phyloP scores from a whole-genome alignment of 1,140 invertebrate species.

The Drosophila nigromelanica region DNA sequence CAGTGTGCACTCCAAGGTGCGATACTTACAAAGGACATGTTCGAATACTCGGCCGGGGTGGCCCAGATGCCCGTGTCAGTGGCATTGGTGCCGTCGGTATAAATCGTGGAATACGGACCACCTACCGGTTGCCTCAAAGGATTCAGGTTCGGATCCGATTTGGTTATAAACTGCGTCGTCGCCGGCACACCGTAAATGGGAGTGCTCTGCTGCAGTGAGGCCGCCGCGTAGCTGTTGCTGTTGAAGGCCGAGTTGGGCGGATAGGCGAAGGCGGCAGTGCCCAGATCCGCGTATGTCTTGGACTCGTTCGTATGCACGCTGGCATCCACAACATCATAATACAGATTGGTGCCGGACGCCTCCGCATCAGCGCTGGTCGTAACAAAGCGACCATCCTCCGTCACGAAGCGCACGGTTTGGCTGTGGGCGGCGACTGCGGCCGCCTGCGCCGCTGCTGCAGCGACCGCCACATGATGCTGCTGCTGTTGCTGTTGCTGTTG shows the following conservation, averaged over 20 bases:
- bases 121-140: slow-evolving; percentile 52
- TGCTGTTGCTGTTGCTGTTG: slow-evolving; percentile 36
- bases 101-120: slow-evolving; percentile 62
- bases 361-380: slow-evolving; percentile 47
- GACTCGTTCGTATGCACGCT: slow-evolving; percentile 65
- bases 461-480: slow-evolving; percentile 40
- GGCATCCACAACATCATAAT: slow-evolving; percentile 71
- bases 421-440: slow-evolving; percentile 44
- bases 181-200: slow-evolving; percentile 71
- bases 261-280: slow-evolving; percentile 68
- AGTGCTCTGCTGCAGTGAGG: slow-evolving; percentile 60
- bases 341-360: slow-evolving; percentile 47
- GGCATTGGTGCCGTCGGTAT: slow-evolving; percentile 41
- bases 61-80: slow-evolving; percentile 62
- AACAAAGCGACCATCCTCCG: slow-evolving; percentile 62
- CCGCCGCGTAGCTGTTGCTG: slow-evolving; percentile 61
- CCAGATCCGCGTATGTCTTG: slow-evolving; percentile 80
- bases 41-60: slow-evolving; percentile 52
- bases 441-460: slow-evolving; percentile 20
- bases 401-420: slow-evolving; percentile 52
- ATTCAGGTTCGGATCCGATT: slow-evolving; percentile 68
- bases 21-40: slow-evolving; percentile 69
- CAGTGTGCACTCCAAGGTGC: background rate
- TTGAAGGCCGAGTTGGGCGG: slow-evolving; percentile 58
- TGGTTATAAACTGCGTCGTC: slow-evolving; percentile 58